Evolutionary conservation across 1,140 invertebrate species (phyloP), one percentile per base, ranked within the genome.

Genomic region (Carposina sasakii): DNA sequence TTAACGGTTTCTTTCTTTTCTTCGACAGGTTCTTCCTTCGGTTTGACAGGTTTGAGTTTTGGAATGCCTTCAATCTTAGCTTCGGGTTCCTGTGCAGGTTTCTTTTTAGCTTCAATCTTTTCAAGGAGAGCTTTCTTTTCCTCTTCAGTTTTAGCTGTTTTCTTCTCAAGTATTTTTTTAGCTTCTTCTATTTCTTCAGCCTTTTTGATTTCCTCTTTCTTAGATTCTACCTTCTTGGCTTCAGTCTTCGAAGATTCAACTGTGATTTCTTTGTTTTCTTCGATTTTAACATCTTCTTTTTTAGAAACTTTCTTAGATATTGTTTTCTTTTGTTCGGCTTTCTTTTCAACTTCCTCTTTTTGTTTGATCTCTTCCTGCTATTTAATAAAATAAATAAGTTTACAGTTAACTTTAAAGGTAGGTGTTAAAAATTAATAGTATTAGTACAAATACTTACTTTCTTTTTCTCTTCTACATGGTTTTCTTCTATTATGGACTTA

Each of bases 21-120:
- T 60, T 75, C 75, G 39, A 71, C 72, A n/a, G 76, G 64, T 60
- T 85, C 82, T 57, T 88, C 88, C 47, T 87, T 76, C 24, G 86
- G 86, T 41, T 85, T 76, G 26, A 87, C 86, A 3, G 83, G 54
- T 54, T 87, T 88, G 2, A 86, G 67, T 73, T 88, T 89, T 26
- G 83, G 67, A 63, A 88, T 85, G 44, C 81, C 81, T 63, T 89
- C 88, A 54, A 85, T 71, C 60, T 87, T 84, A 20, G 72, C 64
- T 62, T 86, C 81, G 68, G 85, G 79, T 28, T 67, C 56, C 60
- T 78, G 76, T 40, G 74, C 62, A 54, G 81, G 84, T 63, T 86
- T 86, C 62, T 85, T 82, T n/a, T n/a, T n/a, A n/a, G n/a, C n/a
- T 58, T 87, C 81, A 52, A 84, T 71, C 57, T 85, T 85, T 59